phyloP scores from a whole-genome alignment of 2,797 vertebrate species.

The Neoniphon sammara region DNA sequence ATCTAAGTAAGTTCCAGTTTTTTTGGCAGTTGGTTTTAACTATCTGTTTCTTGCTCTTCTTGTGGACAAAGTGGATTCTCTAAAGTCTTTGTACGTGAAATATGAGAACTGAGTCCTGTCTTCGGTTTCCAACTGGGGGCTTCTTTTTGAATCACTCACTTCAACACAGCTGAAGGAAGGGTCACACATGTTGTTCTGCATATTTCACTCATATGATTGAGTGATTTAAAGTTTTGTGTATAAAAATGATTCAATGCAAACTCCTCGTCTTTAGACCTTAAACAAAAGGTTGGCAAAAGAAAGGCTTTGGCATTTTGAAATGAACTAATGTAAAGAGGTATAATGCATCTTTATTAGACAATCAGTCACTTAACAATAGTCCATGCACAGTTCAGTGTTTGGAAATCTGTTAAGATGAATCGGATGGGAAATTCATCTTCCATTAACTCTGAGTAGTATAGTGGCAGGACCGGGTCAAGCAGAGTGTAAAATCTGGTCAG shows the following conservation, averaged over 20 bases:
- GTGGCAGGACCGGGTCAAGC: constrained; percentile 56
- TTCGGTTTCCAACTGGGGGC: constrained; percentile 68
- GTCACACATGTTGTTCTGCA: constrained; percentile 68
- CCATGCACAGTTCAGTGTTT: constrained; percentile 33
- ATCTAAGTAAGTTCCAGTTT: constrained; percentile 11
- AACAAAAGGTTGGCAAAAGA: constrained; percentile 26
- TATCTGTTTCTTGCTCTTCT: constrained; percentile 38
- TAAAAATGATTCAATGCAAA: constrained; percentile 12
- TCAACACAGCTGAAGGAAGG: constrained; percentile 70
- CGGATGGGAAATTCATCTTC: constrained; percentile 44
- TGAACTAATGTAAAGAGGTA: constrained; percentile 11
- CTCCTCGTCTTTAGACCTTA: constrained; percentile 1
- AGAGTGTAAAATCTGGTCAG: constrained; percentile 61
- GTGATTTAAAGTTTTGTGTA: constrained; percentile 45
- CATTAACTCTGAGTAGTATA: constrained; percentile 29
- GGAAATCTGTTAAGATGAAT: constrained; percentile 49
- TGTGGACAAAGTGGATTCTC: constrained; percentile 44
- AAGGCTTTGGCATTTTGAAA: neutral
- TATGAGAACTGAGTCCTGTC: constrained; percentile 62
- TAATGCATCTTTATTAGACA: constrained; percentile 35
- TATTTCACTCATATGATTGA: constrained; percentile 61
- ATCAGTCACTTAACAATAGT: constrained; percentile 36
- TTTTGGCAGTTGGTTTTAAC: constrained; percentile 29
- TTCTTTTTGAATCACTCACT: constrained; percentile 64
- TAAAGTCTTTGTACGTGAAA: constrained; percentile 69